These are phyloP conservation scores for Hippocampus abdominalis DNA, from an alignment of 2,113 vertebrate species.

Conservation along the genomic window DNA sequence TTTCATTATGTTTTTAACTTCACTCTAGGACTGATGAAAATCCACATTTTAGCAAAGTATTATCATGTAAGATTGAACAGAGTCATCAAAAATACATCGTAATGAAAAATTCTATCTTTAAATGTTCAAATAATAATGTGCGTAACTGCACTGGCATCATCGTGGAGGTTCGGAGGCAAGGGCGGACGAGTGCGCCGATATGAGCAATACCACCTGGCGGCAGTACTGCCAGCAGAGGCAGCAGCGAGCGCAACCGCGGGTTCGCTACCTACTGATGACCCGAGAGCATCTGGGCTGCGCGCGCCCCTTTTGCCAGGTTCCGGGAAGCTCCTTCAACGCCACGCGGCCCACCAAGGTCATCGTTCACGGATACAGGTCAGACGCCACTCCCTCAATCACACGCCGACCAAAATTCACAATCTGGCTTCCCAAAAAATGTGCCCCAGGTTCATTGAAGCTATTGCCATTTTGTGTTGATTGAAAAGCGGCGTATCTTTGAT, in stretches of 20 bases:
- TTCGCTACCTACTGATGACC: conserved; percentile 85
- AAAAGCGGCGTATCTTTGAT: not conserved
- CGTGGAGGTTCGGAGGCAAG: conserved; percentile 25
- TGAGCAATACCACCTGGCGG: conserved; percentile 59
- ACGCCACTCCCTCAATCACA: no score
- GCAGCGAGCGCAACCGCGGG: conserved; percentile 61
- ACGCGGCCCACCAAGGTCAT: conserved; percentile 83
- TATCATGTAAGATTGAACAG: no score
- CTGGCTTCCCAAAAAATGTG: no score
- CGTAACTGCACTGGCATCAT: no score
- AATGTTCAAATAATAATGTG: no score
- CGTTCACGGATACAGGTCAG: conserved; percentile 93
- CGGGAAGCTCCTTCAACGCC: conserved; percentile 75
- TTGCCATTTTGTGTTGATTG: no score
- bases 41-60: no score
- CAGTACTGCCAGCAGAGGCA: conserved; percentile 51
- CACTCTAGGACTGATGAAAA: no score
- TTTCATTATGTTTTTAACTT: no score
- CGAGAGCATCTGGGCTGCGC: conserved; percentile 73
- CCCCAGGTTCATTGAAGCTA: not conserved
- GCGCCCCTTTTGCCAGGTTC: conserved; percentile 63
- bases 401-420: no score
- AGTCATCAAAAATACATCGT: no score
- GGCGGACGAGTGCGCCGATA: conserved; percentile 54
- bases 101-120: no score